Conservation (phyloP, 2,113 vertebrate genomes). For the Oplegnathus fasciatus region DNA sequence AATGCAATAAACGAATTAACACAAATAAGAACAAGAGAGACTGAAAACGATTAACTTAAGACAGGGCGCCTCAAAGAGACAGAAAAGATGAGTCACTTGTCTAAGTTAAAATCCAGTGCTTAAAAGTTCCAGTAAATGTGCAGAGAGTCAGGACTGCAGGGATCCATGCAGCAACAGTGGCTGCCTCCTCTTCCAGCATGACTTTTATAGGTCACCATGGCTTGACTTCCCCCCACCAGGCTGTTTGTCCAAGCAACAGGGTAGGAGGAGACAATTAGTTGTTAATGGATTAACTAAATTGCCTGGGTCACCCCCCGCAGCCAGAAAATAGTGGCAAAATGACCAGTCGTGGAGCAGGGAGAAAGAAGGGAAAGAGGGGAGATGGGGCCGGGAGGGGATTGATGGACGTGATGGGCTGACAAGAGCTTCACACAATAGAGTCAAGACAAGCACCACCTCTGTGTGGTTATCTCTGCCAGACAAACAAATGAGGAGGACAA, state of each 20-base stretch:
- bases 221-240: slow-evolving; percentile 29
- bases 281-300: slow-evolving; percentile 92
- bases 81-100: not conserved
- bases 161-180: slow-evolving; percentile 37
- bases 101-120: slow-evolving; percentile 21
- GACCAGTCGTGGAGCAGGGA: slow-evolving; percentile 68
- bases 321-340: slow-evolving; percentile 73
- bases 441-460: slow-evolving; percentile 63
- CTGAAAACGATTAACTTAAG: not conserved
- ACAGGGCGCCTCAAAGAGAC: not conserved
- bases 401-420: slow-evolving; percentile 66
- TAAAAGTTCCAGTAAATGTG: slow-evolving; percentile 10
- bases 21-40: not conserved
- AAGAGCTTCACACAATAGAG: slow-evolving; percentile 74
- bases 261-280: slow-evolving; percentile 91
- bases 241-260: slow-evolving; percentile 87
- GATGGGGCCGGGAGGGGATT: slow-evolving; percentile 35
- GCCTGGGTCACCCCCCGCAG: slow-evolving; percentile 77
- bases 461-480: slow-evolving; percentile 68
- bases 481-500: slow-evolving; percentile 72
- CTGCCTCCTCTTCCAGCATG: slow-evolving; percentile 16
- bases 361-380: slow-evolving; percentile 40
- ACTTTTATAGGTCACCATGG: slow-evolving; percentile 81
- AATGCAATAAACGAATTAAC: not conserved
- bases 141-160: not conserved